Conservation (phyloP, 2,888 invertebrate species). For the Agrilus mali region DNA sequence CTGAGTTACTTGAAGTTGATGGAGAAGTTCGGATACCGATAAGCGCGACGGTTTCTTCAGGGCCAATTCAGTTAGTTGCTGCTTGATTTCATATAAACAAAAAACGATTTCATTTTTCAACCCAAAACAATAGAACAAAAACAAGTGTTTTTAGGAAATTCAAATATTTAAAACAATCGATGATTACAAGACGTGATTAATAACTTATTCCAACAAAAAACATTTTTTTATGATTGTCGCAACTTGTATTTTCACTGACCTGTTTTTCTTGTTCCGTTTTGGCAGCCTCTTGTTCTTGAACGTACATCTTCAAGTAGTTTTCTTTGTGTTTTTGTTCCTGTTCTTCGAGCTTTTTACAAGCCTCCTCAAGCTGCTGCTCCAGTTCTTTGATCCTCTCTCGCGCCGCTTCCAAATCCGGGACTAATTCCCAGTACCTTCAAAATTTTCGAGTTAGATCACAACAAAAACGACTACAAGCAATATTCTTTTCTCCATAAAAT, state of each 20-base stretch:
- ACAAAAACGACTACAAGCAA: background rate
- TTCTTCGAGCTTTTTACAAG: constrained; percentile 53
- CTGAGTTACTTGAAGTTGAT: constrained; percentile 73
- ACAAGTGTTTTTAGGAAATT: constrained; percentile 27
- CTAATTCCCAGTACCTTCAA: constrained; percentile 56
- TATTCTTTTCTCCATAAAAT: background rate
- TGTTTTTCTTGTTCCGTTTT: constrained; percentile 55
- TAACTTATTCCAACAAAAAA: background rate
- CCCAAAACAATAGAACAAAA: no score
- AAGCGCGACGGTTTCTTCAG: constrained; percentile 53
- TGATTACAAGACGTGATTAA: background rate
- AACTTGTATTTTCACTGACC: constrained; percentile 36
- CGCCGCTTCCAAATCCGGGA: constrained; percentile 60
- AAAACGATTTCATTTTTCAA: no score
- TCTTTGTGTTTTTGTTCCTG: constrained; percentile 63
- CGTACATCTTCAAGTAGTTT: constrained; percentile 71
- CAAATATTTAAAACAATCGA: background rate
- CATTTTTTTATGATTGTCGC: background rate
- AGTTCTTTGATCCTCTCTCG: constrained; percentile 56
- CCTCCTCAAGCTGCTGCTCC: constrained; percentile 59
- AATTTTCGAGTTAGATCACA: background rate
- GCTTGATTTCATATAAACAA: no score
- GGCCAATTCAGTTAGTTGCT: constrained; percentile 36
- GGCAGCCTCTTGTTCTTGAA: constrained; percentile 68
- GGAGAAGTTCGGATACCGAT: constrained; percentile 68